Base-by-base conservation (phyloP, 2,113 vertebrate genomes). In the Neogobius melanostomus region DNA sequence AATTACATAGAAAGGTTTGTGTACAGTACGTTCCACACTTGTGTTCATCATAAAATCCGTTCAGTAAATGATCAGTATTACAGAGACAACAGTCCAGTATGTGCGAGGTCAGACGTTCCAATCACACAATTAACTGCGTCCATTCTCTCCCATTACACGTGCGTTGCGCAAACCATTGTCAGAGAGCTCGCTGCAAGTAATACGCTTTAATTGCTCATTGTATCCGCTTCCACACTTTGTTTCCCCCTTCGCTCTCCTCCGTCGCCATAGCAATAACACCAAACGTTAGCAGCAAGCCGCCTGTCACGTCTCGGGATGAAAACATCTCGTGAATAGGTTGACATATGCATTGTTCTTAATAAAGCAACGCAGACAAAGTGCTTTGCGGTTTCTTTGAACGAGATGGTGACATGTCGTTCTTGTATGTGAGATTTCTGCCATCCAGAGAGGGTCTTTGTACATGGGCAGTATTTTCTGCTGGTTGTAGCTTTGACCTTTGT, bases 191-290 rank as follows among this genome's bases (percentile, higher is more conserved):
- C 59, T 44, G 59, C n/a, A 61, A 61, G 59, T 61, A 61, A 61
- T 61, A 43, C 42, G 42, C 42, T 45, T 45, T 61, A 61, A 61
- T 61, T 61, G 59, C 59, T 61, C 59, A 61, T 45, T 61, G 59
- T 45, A 77, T 74, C 16, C 71, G 60, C 64, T 68, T 74, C 59
- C 42, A 61, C 36, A 44, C 59, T 61, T 45, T 61, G 42, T 61
- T 61, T 44, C 44, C 42, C 59, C 14, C 14, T 8, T 8, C 57
- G n/a, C 52, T 62, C 45, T 51, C 50, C 11, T 11, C 7, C n/a
- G 82, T 84, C 78, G 72, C 75, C 72, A 59, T 81, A 56, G 72
- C 14, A 64, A 84, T 81, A 21, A 79, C 66, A 72, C 69, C 61
- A 75, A 72, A 57, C 49, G 69, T 15, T 44, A 11, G 49, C 74